These are phyloP conservation scores for Gymnocypris eckloni DNA, from an alignment of 2,797 vertebrate species.

Conservation along the genomic window DNA sequence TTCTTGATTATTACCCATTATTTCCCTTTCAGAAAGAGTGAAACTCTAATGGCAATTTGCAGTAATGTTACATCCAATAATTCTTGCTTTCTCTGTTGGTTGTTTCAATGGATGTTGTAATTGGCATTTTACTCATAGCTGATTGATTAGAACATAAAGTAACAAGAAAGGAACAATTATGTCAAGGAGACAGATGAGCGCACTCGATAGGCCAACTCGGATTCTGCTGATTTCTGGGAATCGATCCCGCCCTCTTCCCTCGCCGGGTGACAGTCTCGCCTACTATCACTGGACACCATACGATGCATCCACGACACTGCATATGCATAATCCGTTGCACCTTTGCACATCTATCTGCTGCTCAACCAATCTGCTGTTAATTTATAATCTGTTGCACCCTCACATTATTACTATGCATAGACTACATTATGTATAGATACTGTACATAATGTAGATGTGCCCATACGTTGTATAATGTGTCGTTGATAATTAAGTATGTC, in stretches of 20 bases:
- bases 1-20: constrained; percentile 80
- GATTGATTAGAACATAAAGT: constrained; percentile 90
- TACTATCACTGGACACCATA: constrained; percentile 11
- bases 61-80: constrained; percentile 81
- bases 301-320: too few species aligned
- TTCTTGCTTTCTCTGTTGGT: constrained; percentile 81
- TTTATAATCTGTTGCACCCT: too few species aligned
- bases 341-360: too few species aligned
- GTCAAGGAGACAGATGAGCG: constrained; percentile 80
- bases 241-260: constrained; percentile 68
- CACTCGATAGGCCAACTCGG: constrained; percentile 62
- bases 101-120: constrained; percentile 84
- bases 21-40: constrained; percentile 68
- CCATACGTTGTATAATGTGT: too few species aligned
- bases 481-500: too few species aligned
- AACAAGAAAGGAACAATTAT: constrained; percentile 87
- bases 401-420: too few species aligned
- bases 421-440: too few species aligned
- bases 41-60: constrained; percentile 85
- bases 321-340: too few species aligned
- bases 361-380: too few species aligned
- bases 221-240: constrained; percentile 75
- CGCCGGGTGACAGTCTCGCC: constrained; percentile 61
- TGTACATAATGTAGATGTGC: too few species aligned
- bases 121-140: constrained; percentile 86